Evolutionary conservation across 1,140 invertebrate species (phyloP), one percentile per base, ranked within the genome.

Genomic region (Zaprionus gabonicus): DNA sequence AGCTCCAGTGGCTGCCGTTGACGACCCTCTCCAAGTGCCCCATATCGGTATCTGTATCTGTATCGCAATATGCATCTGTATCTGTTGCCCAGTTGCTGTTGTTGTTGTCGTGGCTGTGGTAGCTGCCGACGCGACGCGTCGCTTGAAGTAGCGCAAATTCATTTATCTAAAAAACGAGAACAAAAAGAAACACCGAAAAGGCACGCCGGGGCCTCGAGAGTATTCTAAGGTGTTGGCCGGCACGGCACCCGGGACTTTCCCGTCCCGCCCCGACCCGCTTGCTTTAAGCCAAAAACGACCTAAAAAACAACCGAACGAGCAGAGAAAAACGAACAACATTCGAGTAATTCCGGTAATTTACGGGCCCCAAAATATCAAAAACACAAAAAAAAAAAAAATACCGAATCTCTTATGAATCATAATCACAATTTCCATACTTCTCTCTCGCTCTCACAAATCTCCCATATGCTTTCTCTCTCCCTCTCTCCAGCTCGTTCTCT

Each of bases 131-230:
- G 63, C 59, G 38, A 46, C 62, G 49, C 62, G 49, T 69, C 62
- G 78, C 85, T 78, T 90, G 85, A 88, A 85, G 85, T 88, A 88
- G 85, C 85, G 72, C 76, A 90, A 90, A 88, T 88, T 88, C 85
- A 88, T 88, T 88, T 88, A 90, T 88, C 85, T 88, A 87, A 90
- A 88, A 83, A 64, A 78, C 5, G 38, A 44, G 59, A 23, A 41
- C 25, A 36, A 44, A 41, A 78, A 78, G 87, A 71, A 84, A 82
- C 75, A 80, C 72, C 66, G 66, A 80, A 78, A 77, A 78, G 81
- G 77, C 81, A 88, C 81, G 85, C 85, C 81, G 81, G 78, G 36
- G 69, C 53, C 46, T 20, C 41, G n/a, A 51, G 46, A 51, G 20
- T 1, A 71, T 67, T 81, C 81, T 76, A 81, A 88, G 85, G 85